Evolutionary conservation across 1,140 invertebrate species (phyloP).

Genomic region (Vollenhovia emeryi): DNA sequence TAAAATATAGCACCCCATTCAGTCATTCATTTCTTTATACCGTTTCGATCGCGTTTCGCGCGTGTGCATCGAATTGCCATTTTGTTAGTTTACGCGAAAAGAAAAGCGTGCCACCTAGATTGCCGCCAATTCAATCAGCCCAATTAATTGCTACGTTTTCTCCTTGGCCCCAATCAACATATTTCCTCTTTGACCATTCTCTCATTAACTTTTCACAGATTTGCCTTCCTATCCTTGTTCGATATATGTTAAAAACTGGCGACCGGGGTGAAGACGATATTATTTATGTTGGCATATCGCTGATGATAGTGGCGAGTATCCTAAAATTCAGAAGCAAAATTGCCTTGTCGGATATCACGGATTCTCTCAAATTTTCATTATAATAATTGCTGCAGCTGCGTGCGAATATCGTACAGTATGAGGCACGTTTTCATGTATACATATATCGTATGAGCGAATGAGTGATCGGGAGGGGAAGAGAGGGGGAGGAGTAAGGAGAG

Average conservation of each 20-base stretch:
- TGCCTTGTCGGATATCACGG: not conserved
- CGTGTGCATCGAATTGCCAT: conserved; percentile 58
- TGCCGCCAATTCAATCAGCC: conserved; percentile 48
- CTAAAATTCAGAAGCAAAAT: conserved; percentile 44
- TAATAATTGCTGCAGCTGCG: not conserved
- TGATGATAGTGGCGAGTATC: conserved; percentile 71
- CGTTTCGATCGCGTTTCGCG: conserved; percentile 47
- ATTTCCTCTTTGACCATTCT: conserved; percentile 65
- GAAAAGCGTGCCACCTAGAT: conserved; percentile 45
- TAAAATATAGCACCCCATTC: conserved; percentile 83
- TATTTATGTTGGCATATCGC: conserved; percentile 69
- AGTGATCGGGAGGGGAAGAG: no score
- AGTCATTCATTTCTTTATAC: conserved; percentile 76
- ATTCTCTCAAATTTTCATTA: not conserved
- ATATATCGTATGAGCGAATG: no score
- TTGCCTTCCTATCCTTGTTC: conserved; percentile 61
- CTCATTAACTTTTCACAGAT: conserved; percentile 68
- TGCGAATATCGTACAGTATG: not conserved
- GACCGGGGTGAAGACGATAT: conserved; percentile 63
- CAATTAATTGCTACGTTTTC: conserved; percentile 61
- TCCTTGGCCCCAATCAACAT: conserved; percentile 78
- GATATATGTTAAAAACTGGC: conserved; percentile 50
- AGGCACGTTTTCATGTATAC: not conserved
- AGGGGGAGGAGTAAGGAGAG: not conserved
- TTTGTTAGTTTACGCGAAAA: conserved; percentile 56